These are phyloP conservation scores for Mythimna lalbum DNA, from an alignment of 2,888 invertebrate genomes.

Conservation along the genomic window DNA sequence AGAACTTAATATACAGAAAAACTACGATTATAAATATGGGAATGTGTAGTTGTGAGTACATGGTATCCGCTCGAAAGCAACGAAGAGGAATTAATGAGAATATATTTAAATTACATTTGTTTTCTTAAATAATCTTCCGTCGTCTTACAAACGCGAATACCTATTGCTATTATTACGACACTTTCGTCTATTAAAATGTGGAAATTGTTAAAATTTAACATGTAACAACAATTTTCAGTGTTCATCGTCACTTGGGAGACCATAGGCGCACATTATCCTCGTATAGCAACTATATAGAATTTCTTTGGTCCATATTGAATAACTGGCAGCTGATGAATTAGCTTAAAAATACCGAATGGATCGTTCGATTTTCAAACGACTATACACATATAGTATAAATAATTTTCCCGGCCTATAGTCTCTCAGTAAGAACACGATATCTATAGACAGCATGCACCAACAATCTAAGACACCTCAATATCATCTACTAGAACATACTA, in stretches of 20 bases:
- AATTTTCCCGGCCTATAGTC: slow-evolving; percentile 66
- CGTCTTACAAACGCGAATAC: slow-evolving; percentile 64
- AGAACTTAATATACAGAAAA: slow-evolving; percentile 83
- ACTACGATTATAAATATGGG: slow-evolving; percentile 75
- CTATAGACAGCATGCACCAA: slow-evolving; percentile 85
- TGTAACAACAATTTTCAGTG: slow-evolving; percentile 83
- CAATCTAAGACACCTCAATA: slow-evolving; percentile 88
- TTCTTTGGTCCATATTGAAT: slow-evolving; percentile 79
- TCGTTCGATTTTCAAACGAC: slow-evolving; percentile 45
- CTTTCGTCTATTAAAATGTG: slow-evolving; percentile 73
- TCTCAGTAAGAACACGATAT: slow-evolving; percentile 70
- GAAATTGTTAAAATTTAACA: slow-evolving; percentile 85
- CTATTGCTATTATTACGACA: slow-evolving; percentile 70
- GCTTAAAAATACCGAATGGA: slow-evolving; percentile 48
- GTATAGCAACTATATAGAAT: slow-evolving; percentile 67
- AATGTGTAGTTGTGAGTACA: slow-evolving; percentile 77
- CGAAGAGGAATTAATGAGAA: slow-evolving; percentile 46
- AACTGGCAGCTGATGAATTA: slow-evolving; percentile 62
- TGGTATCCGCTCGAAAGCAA: slow-evolving; percentile 52
- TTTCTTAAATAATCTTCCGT: slow-evolving; percentile 62
- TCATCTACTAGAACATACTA: slow-evolving; percentile 85
- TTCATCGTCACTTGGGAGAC: slow-evolving; percentile 69
- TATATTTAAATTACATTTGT: slow-evolving; percentile 47
- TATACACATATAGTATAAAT: slow-evolving; percentile 51
- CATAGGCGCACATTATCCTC: slow-evolving; percentile 61